Base-by-base conservation (phyloP, 2,888 invertebrate species). In the Pardosa pseudoannulata region DNA sequence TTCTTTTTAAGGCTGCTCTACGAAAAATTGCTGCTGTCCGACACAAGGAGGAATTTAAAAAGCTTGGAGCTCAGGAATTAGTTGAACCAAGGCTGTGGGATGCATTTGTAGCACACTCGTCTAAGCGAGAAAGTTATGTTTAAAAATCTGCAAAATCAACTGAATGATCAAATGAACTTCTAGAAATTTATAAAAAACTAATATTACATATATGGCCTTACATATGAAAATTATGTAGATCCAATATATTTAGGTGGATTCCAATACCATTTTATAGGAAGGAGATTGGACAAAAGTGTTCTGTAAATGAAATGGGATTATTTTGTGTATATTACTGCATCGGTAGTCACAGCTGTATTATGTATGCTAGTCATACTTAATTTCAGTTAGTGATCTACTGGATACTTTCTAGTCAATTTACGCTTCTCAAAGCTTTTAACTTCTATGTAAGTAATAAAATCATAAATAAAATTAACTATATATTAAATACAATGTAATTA, bases 61-160 rank as follows among this genome's bases (percentile, higher is more conserved):
- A 92, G 82, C 91, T 94, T 89, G 95, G 96, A 90, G 94, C 95
- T 2, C 94, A 94, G 80, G 95, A 96, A 89, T 93, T 96, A 91
- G 94, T 96, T 79, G 93, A 94, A 90, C 95, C 96, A 0, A 94
- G 95, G 90, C 92, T 96, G 13, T 93, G 96, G 92, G 96, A 96
- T 90, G 95, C 96, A 0, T 94, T 96, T 89, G 94, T 96, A 91
- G 93, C 95, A 46, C 96, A 95, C 91, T 95, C 96, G 0, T 94
- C 95, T 31, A 94, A 95, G 89, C 95, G 95, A 91, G 96, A 96
- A 91, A 96, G 96, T 91, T 95, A 95, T 91, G 96, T 96, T 62
- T 96, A 75, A 74, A 32, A 75, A 9, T 36, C 67, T n/a, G 27
- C 36, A 32, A 62, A 23, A 19, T 1, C 19, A 27, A n/a, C 67